phyloP scores from a whole-genome alignment of 2,888 invertebrate species.

The Lomographa bimaculata region DNA sequence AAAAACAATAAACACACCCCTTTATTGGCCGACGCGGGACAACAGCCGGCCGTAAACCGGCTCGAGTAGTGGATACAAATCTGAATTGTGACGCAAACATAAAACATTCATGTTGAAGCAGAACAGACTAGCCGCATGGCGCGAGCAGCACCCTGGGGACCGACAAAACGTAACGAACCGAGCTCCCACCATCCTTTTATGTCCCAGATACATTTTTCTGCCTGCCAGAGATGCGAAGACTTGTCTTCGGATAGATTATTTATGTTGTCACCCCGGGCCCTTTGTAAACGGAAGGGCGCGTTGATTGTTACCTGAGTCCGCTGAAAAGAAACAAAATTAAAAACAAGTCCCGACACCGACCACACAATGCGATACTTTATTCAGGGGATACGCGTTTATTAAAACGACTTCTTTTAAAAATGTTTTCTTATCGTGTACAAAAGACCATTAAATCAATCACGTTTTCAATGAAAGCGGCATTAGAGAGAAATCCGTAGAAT shows the following conservation, averaged over 20 bases:
- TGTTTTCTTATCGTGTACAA: constrained; percentile 46
- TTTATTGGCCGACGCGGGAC: constrained; percentile 58
- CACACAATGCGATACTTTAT: constrained; percentile 28
- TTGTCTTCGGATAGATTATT: constrained; percentile 73
- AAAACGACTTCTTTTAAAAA: constrained; percentile 36
- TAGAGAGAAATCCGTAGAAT: constrained; percentile 56
- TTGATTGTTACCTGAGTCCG: constrained; percentile 55
- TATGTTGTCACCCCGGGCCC: constrained; percentile 61
- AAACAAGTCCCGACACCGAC: constrained; percentile 23
- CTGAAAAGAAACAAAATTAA: constrained; percentile 42
- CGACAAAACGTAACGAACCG: constrained; percentile 81
- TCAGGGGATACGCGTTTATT: constrained; percentile 29
- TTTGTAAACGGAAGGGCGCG: constrained; percentile 54
- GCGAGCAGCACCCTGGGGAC: constrained; percentile 66
- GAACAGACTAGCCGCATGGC: constrained; percentile 51
- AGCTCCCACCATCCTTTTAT: constrained; percentile 68
- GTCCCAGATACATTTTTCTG: constrained; percentile 75
- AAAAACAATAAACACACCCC: constrained; percentile 64
- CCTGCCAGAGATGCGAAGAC: constrained; percentile 51
- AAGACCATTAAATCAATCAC: constrained; percentile 71
- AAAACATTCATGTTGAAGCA: constrained; percentile 72
- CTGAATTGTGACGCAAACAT: constrained; percentile 72
- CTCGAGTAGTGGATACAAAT: constrained; percentile 71
- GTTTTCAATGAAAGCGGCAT: constrained; percentile 68
- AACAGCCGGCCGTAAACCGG: constrained; percentile 55